A percentile compares a stretch with the other conserved stretches of the same genome.
Evolutionary conservation across 2,113 vertebrate genomes (phyloP).

Genomic region (Coptodon bakossiorum): DNA sequence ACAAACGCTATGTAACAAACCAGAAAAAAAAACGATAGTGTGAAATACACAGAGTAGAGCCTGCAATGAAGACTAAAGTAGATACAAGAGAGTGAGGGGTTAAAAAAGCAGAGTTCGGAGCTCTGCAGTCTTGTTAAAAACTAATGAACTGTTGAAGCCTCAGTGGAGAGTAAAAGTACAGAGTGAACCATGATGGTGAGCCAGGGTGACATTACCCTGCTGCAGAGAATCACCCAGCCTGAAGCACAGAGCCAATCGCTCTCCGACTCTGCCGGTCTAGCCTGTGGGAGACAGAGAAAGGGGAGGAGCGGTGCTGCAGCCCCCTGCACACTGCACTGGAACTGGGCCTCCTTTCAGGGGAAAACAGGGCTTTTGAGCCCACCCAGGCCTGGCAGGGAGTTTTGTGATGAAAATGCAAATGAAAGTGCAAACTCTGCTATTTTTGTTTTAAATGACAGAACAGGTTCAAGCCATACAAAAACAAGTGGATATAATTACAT

Average conservation of each 20-base stretch:
- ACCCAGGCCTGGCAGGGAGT: conserved; percentile 36
- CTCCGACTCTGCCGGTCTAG: conserved; percentile 18
- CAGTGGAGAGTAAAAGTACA: conserved; percentile 48
- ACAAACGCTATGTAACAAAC: conserved; percentile 40
- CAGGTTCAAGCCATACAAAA: conserved; percentile 30
- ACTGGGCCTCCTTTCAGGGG: conserved; percentile 58
- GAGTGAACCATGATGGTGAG: conserved; percentile 58
- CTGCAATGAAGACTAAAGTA: not conserved
- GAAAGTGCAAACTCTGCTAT: conserved; percentile 19
- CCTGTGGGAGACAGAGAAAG: not conserved
- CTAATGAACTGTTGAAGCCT: conserved; percentile 66
- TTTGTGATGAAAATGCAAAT: conserved; percentile 56
- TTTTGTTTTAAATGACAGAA: conserved; percentile 33
- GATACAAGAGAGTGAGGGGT: not conserved
- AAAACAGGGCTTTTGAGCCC: conserved; percentile 39
- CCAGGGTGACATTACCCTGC: conserved; percentile 62
- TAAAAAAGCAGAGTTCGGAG: conserved; percentile 32
- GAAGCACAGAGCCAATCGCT: conserved; percentile 49
- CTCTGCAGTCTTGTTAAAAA: conserved; percentile 57
- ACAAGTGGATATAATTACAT: conserved; percentile 16
- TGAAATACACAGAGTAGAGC: not conserved
- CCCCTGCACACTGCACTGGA: conserved; percentile 29
- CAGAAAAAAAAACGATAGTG: not conserved
- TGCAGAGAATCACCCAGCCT: conserved; percentile 61
- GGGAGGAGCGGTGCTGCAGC: not conserved